Evolutionary conservation across 2,797 vertebrate species (phyloP), one percentile per base, ranked within the genome.

Genomic region (Anguilla pacifica): DNA sequence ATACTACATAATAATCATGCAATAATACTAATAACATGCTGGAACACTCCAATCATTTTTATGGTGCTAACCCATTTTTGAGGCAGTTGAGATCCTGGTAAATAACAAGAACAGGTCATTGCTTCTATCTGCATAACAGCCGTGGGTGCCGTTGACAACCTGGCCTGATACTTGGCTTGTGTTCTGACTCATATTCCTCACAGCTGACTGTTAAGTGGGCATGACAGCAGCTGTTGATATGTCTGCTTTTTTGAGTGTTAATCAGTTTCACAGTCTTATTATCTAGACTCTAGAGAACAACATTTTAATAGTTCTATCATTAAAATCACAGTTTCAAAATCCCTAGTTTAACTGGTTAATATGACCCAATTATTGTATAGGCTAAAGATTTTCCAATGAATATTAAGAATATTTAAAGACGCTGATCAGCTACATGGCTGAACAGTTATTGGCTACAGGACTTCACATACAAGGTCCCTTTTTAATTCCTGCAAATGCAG

Each of bases 321-420:
- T 82, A 82, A 82, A 49, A 82, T n/a, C 79, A 82, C 79, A 82
- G 49, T 82, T 82, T 82, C 79, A 51, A 82, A 82, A 49, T 82
- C 79, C 39, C 79, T n/a, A 15, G 43, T 53, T 15, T 59, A 82
- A 82, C 22, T 49, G 46, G 43, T 51, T 82, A 49, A 51, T 13
- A 82, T 49, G 79, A 51, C 39, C 46, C 79, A 82, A 82, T 77
- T 77, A 43, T n/a, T 49, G 74, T 9, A 39, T 17, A 13, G 46
- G 46, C 43, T 49, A 51, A 51, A 19, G 10, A 49, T 43, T 46
- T 79, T 46, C 17, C 17, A 43, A 79, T 79, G 77, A 79, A 74
- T 74, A 15, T 74, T 74, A 13, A 43, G 39, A 0, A 77, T 77
- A 77, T 77, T 43, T 22, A 79, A 19, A 43, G 35, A 46, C 17